phyloP scores from a whole-genome alignment of 2,888 invertebrate species.

The Cordilura impudica region DNA sequence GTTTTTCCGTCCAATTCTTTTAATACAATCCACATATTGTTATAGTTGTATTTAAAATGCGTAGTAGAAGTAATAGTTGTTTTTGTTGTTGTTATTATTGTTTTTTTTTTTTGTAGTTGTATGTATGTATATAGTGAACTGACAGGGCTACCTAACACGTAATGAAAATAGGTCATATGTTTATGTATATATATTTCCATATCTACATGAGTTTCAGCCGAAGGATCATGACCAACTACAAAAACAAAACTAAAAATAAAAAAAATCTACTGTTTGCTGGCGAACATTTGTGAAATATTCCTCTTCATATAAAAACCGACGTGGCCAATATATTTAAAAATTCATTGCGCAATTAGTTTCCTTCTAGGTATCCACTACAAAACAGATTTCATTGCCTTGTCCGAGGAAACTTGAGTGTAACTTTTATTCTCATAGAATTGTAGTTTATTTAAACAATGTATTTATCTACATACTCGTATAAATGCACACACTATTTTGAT shows the following conservation, averaged over 20 bases:
- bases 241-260: too few relatives aligned
- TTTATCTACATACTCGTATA: background rate
- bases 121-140: conserved; percentile 17
- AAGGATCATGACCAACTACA: conserved; percentile 45
- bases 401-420: too few relatives aligned
- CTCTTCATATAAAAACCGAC: too few relatives aligned
- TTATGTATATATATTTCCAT: conserved; percentile 26
- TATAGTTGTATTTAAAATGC: conserved; percentile 32
- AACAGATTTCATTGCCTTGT: too few relatives aligned
- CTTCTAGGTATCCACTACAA: too few relatives aligned
- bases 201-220: conserved; percentile 31
- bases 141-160: conserved; percentile 14
- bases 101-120: background rate
- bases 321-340: too few relatives aligned
- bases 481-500: background rate
- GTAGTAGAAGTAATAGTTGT: conserved; percentile 6
- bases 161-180: conserved; percentile 50
- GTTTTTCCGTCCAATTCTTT: conserved; percentile 21
- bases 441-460: conserved; percentile 13
- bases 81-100: conserved; percentile 9
- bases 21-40: conserved; percentile 5
- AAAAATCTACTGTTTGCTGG: too few relatives aligned
- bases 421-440: conserved; percentile 1
- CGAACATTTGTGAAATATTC: too few relatives aligned
- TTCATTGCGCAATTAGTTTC: too few relatives aligned